These are phyloP conservation scores for Procapra przewalskii DNA, from an alignment of 2,113 vertebrate species.

Conservation along the genomic window DNA sequence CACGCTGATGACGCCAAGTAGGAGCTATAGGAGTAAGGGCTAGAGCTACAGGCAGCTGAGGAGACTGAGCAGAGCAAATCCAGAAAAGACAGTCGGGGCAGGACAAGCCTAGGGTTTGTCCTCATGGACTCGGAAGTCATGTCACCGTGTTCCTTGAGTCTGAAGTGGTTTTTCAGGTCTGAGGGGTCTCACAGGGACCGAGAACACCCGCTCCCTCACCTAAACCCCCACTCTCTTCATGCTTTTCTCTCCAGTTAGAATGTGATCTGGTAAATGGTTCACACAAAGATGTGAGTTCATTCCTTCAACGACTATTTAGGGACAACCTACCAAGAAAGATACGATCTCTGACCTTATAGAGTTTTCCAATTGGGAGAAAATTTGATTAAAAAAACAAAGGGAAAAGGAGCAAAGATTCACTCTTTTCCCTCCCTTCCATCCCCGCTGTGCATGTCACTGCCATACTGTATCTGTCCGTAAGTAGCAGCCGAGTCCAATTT, in stretches of 20 bases:
- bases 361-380: not conserved
- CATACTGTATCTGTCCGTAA: accelerated
- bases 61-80: not conserved
- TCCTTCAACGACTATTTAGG: not conserved
- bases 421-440: not conserved
- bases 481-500: not conserved
- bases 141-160: not conserved
- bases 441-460: not conserved
- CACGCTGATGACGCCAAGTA: accelerated
- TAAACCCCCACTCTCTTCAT: not conserved
- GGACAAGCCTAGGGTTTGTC: no score
- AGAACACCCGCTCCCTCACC: not conserved
- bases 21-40: not conserved
- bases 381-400: not conserved
- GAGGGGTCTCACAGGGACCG: not conserved
- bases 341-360: not conserved
- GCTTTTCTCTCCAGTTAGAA: not conserved
- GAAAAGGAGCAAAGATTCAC: not conserved
- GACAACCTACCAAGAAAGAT: not conserved
- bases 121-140: not conserved
- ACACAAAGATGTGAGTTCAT: not conserved
- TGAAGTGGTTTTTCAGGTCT: not conserved
- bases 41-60: not conserved
- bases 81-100: not conserved
- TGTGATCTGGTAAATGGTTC: not conserved